Evolutionary conservation across 2,797 vertebrate species (phyloP).

Genomic region (Poliocrania exsul): DNA sequence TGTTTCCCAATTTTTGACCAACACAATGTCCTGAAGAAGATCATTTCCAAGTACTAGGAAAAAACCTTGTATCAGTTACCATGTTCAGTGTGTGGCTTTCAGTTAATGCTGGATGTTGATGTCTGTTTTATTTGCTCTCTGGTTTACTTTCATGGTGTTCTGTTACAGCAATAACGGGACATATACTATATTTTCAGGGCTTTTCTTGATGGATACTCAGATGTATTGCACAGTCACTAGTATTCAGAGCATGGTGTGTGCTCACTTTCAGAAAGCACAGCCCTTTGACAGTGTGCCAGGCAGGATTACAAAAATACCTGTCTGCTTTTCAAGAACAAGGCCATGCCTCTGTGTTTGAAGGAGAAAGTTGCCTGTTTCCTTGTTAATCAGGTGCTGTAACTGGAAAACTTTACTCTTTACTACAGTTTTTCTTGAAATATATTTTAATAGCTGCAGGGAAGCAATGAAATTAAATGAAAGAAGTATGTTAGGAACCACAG

Average conservation of each 20-base stretch:
- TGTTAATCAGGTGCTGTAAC: background rate
- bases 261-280: background rate
- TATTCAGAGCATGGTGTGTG: background rate
- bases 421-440: background rate
- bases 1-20: background rate
- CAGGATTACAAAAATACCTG: background rate
- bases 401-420: background rate
- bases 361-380: background rate
- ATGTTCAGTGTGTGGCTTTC: background rate
- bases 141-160: background rate
- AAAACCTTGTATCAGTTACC: background rate
- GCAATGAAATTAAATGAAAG: background rate
- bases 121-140: background rate
- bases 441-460: background rate
- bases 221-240: background rate
- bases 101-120: background rate
- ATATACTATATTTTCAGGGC: background rate
- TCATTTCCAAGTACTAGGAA: background rate
- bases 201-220: background rate
- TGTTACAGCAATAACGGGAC: background rate
- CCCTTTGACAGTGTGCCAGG: background rate
- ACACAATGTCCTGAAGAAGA: background rate
- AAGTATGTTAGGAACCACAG: background rate
- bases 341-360: background rate
- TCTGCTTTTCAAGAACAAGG: background rate